Conservation (phyloP, 2,113 vertebrate genomes). For the Rhombomys opimus region DNA sequence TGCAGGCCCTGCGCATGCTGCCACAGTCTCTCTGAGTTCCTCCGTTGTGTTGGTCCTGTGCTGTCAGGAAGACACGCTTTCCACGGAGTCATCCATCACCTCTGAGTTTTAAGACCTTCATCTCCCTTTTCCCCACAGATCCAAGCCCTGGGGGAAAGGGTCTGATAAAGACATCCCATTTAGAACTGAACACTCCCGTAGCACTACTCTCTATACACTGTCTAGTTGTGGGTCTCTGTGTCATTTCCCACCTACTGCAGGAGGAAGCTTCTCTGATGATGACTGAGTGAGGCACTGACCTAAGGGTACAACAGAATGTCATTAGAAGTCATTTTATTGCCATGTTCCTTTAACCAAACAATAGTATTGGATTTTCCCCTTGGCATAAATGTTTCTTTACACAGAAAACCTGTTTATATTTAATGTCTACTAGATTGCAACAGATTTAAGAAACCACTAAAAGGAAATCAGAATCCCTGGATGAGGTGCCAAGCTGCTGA, state of each 20-base stretch:
- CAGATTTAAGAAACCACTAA: constrained; percentile 5
- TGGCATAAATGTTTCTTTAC: neutral
- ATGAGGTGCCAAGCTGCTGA: neutral
- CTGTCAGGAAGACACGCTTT: neutral
- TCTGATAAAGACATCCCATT: neutral
- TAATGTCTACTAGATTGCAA: neutral
- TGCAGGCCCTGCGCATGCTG: neutral
- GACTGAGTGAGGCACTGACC: neutral
- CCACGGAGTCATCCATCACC: neutral
- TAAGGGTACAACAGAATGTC: neutral
- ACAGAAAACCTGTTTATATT: neutral
- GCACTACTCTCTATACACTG: neutral
- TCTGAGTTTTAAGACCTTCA: neutral
- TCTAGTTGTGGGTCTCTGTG: too few species aligned
- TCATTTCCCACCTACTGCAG: neutral
- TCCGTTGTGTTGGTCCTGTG: neutral
- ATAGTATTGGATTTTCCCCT: neutral
- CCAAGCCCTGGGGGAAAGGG: neutral
- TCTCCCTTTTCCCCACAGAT: neutral
- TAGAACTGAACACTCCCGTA: neutral
- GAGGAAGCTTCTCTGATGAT: neutral
- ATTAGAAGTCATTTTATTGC: neutral
- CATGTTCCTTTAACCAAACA: neutral
- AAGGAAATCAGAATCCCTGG: neutral
- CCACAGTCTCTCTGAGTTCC: neutral